These are phyloP conservation scores for Atrina japonica DNA, from an alignment of 2,888 invertebrate genomes.

Conservation along the genomic window DNA sequence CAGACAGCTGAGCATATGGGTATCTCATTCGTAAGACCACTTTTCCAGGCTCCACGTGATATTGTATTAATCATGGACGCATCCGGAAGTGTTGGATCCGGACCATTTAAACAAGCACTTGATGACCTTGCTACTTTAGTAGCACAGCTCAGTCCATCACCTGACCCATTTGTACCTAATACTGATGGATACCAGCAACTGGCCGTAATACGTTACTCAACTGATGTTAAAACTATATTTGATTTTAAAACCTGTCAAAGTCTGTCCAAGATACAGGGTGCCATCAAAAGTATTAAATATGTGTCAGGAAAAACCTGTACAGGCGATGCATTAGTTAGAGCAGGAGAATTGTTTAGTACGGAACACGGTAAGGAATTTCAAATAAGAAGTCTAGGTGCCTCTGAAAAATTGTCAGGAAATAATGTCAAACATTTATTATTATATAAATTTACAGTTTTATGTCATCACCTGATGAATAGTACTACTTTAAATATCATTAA, in stretches of 20 bases:
- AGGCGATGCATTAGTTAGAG: slow-evolving; percentile 8
- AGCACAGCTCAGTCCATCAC: slow-evolving; percentile 2
- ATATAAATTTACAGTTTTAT: too few species aligned
- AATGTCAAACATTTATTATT: too few species aligned
- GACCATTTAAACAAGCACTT: slow-evolving; percentile 16
- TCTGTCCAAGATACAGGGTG: slow-evolving; percentile 2
- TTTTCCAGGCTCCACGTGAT: slow-evolving; percentile 3
- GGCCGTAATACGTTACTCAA: slow-evolving; percentile 21
- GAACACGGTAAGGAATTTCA: too few species aligned
- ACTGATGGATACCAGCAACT: not conserved
- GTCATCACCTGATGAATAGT: too few species aligned
- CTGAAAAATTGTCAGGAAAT: too few species aligned
- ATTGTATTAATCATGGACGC: slow-evolving; percentile 11
- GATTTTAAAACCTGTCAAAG: not conserved
- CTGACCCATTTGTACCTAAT: too few species aligned
- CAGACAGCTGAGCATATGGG: slow-evolving; percentile 26
- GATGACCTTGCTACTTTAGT: not conserved
- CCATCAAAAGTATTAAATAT: not conserved
- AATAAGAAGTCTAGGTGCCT: too few species aligned
- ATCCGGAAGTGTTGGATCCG: slow-evolving; percentile 28
- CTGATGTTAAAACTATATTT: not conserved
- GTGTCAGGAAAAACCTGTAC: slow-evolving; percentile 24
- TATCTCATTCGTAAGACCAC: slow-evolving; percentile 22
- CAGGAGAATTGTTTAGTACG: too few species aligned
- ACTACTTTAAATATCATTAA: too few species aligned